Base-by-base conservation (phyloP, 2,797 vertebrate species). In the Melanotaenia boesemani region DNA sequence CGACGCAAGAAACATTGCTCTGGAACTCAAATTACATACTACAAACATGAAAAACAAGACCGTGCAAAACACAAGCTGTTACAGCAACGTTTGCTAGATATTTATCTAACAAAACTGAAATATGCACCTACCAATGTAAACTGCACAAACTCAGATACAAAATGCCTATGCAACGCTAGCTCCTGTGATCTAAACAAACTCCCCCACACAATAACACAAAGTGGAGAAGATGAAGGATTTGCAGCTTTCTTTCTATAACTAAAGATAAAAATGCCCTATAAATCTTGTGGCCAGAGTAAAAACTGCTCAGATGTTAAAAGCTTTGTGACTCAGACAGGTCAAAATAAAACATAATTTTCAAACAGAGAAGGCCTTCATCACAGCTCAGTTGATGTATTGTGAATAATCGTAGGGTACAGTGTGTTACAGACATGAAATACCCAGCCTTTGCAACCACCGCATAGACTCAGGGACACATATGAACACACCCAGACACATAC, bases 401-500 rank as follows among this genome's bases (percentile, higher is more conserved):
- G 24, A 28, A 52, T 58, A 60, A 62, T 56, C 61, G 60, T 55
- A 26, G 22, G 46, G 56, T 71, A 72, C 72, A 83, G 56, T 73
- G 76, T 79, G 77, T 70, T 78, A 73, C 63, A 39, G 55, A 41
- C n/a, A 69, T 69, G 12, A 70, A 70, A n/a, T 66, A 73, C 39
- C 54, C 68, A 68, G 56, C 44, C 37, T 76, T 63, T 60, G 79
- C 74, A 81, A 82, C 83, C 75, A 60, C 46, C 68, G 44, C 52
- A 61, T 37, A 68, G 46, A 78, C 67, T 67, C 55, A 10, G 24
- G 52, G 57, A 67, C 71, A 84, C 26, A 72, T 12, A 77, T 16
- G 55, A 77, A 66, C 80, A 89, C 82, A 86, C 82, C 59, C 87
- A 74, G 54, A 58, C 57, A 48, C 57, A 61, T 20, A 46, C 71